Conservation (phyloP, 2,797 vertebrate species). For the Siniperca obscura region DNA sequence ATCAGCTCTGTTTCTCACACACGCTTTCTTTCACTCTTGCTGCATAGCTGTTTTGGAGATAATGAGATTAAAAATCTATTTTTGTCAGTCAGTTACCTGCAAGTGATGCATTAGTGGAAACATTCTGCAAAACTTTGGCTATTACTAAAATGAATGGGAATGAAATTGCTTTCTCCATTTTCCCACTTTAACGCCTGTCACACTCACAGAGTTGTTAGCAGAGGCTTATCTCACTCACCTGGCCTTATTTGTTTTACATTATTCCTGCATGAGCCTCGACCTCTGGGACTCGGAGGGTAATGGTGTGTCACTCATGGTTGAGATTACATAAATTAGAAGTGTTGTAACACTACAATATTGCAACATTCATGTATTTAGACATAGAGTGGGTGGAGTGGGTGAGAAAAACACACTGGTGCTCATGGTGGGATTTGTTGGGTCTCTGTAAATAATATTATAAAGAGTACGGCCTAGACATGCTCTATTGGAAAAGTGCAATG, state of each 20-base stretch:
- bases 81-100: constrained; percentile 65
- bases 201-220: constrained; percentile 41
- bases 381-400: neutral
- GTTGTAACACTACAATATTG: constrained; percentile 1
- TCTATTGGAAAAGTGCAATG: no score
- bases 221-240: constrained; percentile 43
- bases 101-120: constrained; percentile 61
- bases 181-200: constrained; percentile 38
- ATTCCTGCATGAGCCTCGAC: constrained; percentile 3
- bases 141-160: constrained; percentile 53
- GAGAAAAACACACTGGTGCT: neutral
- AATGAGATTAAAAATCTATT: constrained; percentile 74
- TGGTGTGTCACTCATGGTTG: constrained; percentile 22
- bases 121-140: constrained; percentile 41
- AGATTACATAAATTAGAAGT: constrained; percentile 35
- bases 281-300: neutral
- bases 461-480: no score
- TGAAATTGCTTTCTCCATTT: constrained; percentile 36
- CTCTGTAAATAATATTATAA: no score
- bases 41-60: constrained; percentile 62
- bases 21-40: constrained; percentile 13
- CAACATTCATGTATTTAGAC: neutral
- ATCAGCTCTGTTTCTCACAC: constrained; percentile 24
- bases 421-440: no score
- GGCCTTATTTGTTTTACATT: constrained; percentile 35